Evolutionary conservation across 2,888 invertebrate genomes (phyloP).

Genomic region (Hypomecis punctinalis): DNA sequence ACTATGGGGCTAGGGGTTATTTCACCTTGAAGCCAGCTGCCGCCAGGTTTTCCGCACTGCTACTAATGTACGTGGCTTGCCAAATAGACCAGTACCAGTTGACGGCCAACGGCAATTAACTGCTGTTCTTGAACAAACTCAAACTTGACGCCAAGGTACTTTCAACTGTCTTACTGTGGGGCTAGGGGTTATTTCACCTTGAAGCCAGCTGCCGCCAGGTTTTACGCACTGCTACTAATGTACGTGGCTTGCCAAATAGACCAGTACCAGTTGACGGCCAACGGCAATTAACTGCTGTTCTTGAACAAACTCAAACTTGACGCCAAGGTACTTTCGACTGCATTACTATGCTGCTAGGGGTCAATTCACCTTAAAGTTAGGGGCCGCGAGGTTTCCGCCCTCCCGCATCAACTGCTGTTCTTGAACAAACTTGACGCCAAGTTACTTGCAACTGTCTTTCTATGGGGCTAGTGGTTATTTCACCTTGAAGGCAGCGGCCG

Average conservation of each 20-base stretch:
- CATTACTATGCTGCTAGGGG: no score
- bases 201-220: slow-evolving; percentile 53
- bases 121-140: slow-evolving; percentile 74
- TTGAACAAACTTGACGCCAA: slow-evolving; percentile 87
- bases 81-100: slow-evolving; percentile 87
- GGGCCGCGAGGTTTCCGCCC: slow-evolving; percentile 54
- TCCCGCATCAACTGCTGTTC: slow-evolving; percentile 81
- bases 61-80: slow-evolving; percentile 87
- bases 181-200: no score
- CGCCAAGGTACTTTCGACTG: slow-evolving; percentile 81
- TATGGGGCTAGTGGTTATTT: no score
- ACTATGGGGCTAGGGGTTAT: no score
- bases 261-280: slow-evolving; percentile 86
- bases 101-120: slow-evolving; percentile 83
- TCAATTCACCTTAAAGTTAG: no score
- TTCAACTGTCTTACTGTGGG: no score
- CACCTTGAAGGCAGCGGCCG: slow-evolving; percentile 51
- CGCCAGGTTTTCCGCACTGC: slow-evolving; percentile 66
- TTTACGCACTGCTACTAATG: slow-evolving; percentile 82
- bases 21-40: slow-evolving; percentile 52
- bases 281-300: slow-evolving; percentile 78
- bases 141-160: slow-evolving; percentile 87
- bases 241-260: slow-evolving; percentile 87
- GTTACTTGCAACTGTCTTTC: slow-evolving; percentile 65
- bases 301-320: slow-evolving; percentile 85